These are phyloP conservation scores for Halictus ligatus DNA, from an alignment of 2,888 invertebrate species.

Conservation along the genomic window DNA sequence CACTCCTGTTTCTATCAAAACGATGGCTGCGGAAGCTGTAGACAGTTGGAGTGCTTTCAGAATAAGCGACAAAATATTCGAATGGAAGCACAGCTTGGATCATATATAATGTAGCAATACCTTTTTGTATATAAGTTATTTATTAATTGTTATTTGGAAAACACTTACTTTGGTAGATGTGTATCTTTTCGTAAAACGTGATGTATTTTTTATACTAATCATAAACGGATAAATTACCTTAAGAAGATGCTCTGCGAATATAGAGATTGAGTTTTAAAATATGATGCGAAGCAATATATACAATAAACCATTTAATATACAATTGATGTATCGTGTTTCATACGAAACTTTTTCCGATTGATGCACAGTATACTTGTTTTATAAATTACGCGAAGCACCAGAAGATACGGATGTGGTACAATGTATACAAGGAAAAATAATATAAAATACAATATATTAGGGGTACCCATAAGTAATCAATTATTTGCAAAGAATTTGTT, in stretches of 20 bases:
- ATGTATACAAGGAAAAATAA: constrained; percentile 32
- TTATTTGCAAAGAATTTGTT: no score
- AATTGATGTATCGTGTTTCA: not conserved
- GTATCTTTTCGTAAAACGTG: constrained; percentile 34
- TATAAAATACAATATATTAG: constrained; percentile 26
- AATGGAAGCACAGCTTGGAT: constrained; percentile 76
- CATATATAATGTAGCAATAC: constrained; percentile 36
- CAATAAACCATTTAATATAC: constrained; percentile 45
- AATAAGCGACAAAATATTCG: constrained; percentile 77
- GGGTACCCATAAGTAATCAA: no score
- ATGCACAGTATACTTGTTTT: constrained; percentile 5
- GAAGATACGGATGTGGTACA: constrained; percentile 1
- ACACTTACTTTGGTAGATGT: constrained; percentile 49
- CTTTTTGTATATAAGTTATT: constrained; percentile 37
- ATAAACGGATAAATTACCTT: constrained; percentile 25
- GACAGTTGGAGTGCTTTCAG: constrained; percentile 76
- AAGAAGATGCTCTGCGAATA: constrained; percentile 34
- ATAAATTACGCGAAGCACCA: constrained; percentile 32
- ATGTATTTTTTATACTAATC: constrained; percentile 17
- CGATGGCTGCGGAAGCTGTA: constrained; percentile 64
- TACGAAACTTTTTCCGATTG: not conserved
- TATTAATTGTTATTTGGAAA: constrained; percentile 50
- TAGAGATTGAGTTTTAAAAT: constrained; percentile 24
- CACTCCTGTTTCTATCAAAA: constrained; percentile 64
- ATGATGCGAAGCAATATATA: constrained; percentile 50